phyloP scores from a whole-genome alignment of 2,113 vertebrate species.

The Malaclemys terrapin region DNA sequence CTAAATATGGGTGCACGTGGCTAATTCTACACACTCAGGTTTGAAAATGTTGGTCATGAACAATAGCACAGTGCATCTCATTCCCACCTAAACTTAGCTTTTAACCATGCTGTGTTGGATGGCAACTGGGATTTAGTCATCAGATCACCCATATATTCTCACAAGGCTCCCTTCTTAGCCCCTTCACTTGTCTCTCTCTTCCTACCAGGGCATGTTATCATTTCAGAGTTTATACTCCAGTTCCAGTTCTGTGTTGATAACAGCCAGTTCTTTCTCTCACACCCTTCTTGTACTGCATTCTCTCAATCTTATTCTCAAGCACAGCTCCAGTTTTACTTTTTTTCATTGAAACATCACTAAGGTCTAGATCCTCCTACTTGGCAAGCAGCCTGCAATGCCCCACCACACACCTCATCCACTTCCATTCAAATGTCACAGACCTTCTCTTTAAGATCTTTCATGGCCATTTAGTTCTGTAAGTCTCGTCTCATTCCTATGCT shows the following conservation, averaged over 20 bases:
- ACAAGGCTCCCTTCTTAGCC: no score
- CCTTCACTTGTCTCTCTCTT: neutral
- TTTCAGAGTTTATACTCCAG: neutral
- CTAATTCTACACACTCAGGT: neutral
- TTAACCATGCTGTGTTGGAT: no score
- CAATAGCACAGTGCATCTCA: neutral
- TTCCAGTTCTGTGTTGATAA: neutral
- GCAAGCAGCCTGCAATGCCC: no score
- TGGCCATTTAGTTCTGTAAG: neutral
- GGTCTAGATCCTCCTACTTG: no score
- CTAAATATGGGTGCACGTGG: neutral
- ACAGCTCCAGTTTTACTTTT: no score
- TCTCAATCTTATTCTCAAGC: neutral
- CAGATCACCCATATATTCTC: no score
- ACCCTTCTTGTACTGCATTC: no score
- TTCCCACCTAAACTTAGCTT: neutral
- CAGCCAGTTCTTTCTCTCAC: neutral
- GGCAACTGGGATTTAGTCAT: no score
- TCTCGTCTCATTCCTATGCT: rapidly evolving
- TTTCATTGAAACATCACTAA: no score
- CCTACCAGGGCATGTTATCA: neutral
- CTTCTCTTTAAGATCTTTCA: rapidly evolving
- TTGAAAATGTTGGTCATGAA: neutral
- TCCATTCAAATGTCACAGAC: neutral
- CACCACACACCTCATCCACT: neutral